These are phyloP conservation scores for Drosophila limbata DNA, from an alignment of 2,888 invertebrate genomes.

Conservation along the genomic window DNA sequence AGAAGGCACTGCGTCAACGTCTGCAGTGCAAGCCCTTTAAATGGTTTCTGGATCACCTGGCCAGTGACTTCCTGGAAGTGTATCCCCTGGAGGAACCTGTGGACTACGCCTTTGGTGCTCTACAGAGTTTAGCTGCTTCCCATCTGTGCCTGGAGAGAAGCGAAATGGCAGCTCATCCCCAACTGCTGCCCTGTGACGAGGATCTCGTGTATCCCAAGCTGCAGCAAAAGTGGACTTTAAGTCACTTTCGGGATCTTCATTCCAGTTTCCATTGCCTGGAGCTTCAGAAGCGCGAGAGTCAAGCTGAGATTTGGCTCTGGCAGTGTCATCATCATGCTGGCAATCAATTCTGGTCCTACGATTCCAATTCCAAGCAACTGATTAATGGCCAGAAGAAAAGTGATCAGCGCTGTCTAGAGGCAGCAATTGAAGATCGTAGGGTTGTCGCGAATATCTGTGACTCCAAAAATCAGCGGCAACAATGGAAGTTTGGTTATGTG, in stretches of 20 bases:
- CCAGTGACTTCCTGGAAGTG: slow-evolving; percentile 93
- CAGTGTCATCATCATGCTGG: slow-evolving; percentile 96
- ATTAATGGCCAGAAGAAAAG: slow-evolving; percentile 52
- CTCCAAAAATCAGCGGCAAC: slow-evolving; percentile 67
- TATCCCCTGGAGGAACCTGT: slow-evolving; percentile 95
- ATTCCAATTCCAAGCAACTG: slow-evolving; percentile 86
- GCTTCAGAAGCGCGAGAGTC: slow-evolving; percentile 88
- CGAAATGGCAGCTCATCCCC: slow-evolving; percentile 69
- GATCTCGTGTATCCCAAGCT: slow-evolving; percentile 73
- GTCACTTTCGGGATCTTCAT: slow-evolving; percentile 79
- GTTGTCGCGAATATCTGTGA: slow-evolving; percentile 89
- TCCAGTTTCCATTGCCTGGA: slow-evolving; percentile 93
- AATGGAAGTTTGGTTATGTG: slow-evolving; percentile 80
- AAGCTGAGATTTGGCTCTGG: slow-evolving; percentile 91
- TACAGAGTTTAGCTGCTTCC: slow-evolving; percentile 88
- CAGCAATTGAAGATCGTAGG: slow-evolving; percentile 86
- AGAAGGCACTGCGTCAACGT: slow-evolving; percentile 89
- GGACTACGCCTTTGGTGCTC: slow-evolving; percentile 92
- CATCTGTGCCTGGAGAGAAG: slow-evolving; percentile 91
- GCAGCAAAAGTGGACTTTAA: slow-evolving; percentile 78
- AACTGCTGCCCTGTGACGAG: slow-evolving; percentile 70
- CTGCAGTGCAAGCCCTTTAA: slow-evolving; percentile 95
- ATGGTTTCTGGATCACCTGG: slow-evolving; percentile 97
- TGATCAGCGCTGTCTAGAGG: slow-evolving; percentile 91
- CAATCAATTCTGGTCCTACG: slow-evolving; percentile 96